phyloP scores from a whole-genome alignment of 2,113 vertebrate species.

The Gallinago undulata region DNA sequence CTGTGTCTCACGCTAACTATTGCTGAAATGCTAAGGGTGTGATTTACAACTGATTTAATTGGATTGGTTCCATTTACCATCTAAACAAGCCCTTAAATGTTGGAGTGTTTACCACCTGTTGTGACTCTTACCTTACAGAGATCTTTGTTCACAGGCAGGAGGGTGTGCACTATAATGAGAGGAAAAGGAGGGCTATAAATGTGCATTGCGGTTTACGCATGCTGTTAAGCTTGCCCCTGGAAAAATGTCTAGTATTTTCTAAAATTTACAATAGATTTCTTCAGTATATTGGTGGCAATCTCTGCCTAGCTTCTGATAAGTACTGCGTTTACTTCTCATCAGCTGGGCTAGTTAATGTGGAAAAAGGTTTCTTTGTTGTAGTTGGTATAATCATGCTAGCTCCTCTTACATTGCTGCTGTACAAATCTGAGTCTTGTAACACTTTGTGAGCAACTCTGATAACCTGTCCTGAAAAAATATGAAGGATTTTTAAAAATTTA shows the following conservation, averaged over 20 bases:
- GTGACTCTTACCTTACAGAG: constrained; percentile 49
- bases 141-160: constrained; percentile 22
- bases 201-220: background rate
- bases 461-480: background rate
- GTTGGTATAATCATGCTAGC: background rate
- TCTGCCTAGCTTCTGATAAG: background rate
- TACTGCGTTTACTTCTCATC: background rate
- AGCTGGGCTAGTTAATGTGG: background rate
- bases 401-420: background rate
- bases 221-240: background rate
- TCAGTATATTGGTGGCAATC: background rate
- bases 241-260: background rate
- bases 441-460: background rate
- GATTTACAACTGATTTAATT: constrained; percentile 63
- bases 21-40: constrained; percentile 51
- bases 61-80: constrained; percentile 59
- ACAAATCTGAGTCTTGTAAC: background rate
- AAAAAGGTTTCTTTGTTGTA: background rate
- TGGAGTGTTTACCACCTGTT: constrained; percentile 63
- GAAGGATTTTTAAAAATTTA: background rate
- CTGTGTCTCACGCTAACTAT: constrained; percentile 8
- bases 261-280: background rate
- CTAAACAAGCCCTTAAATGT: constrained; percentile 59
- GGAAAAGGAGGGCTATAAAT: background rate
- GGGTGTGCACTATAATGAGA: background rate